Conservation (phyloP, 1,140 invertebrate species). For the Ooceraea biroi region DNA sequence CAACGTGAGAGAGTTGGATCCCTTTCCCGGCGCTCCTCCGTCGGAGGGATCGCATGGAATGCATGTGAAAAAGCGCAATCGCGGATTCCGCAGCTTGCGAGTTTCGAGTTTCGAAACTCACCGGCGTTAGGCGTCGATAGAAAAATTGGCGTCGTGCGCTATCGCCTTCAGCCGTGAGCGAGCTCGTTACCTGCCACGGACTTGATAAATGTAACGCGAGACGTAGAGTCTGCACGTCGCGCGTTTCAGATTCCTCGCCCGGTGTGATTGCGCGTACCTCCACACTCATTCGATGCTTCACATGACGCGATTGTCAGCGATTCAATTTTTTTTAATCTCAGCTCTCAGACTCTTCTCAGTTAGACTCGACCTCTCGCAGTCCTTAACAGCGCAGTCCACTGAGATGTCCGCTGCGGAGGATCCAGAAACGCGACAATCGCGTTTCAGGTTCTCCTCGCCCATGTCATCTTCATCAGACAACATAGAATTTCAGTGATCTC, state of each 20-base stretch:
- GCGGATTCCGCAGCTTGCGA: constrained; percentile 31
- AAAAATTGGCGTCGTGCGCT: constrained; percentile 58
- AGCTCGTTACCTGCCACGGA: constrained; percentile 35
- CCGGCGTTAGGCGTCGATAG: constrained; percentile 55
- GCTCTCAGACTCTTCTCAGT: too few species aligned
- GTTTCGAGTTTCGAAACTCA: constrained; percentile 57
- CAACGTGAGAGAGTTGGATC: constrained; percentile 57
- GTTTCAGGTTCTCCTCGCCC: too few species aligned
- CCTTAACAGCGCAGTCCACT: too few species aligned
- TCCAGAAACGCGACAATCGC: too few species aligned
- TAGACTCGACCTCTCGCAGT: too few species aligned
- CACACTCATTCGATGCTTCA: too few species aligned
- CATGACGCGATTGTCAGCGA: background rate
- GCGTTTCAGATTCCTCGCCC: constrained; percentile 16
- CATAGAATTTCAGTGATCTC: too few species aligned
- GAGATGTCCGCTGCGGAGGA: too few species aligned
- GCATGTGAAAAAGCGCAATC: constrained; percentile 63
- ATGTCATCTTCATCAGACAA: too few species aligned
- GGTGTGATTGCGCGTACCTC: background rate
- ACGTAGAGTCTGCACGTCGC: constrained; percentile 12
- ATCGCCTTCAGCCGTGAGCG: constrained; percentile 28
- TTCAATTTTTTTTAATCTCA: background rate
- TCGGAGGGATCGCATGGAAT: constrained; percentile 58
- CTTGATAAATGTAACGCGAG: constrained; percentile 52
- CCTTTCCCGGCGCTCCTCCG: constrained; percentile 60